These are phyloP conservation scores for Tamandua tetradactyla DNA, from an alignment of 2,797 vertebrate genomes.

Conservation along the genomic window DNA sequence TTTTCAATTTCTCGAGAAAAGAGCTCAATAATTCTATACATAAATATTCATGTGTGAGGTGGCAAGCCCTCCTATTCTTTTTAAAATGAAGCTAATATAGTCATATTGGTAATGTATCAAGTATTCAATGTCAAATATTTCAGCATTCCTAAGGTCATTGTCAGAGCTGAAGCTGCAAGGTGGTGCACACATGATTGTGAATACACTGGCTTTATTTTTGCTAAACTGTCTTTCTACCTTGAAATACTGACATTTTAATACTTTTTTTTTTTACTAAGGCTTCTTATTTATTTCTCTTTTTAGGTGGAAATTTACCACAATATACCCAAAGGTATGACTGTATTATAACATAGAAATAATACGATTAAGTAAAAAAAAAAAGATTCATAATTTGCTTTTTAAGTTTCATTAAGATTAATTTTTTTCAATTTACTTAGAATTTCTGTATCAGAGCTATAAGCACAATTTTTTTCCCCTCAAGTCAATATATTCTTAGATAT, in stretches of 20 bases:
- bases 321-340: conserved; percentile 45
- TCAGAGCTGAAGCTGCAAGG: not conserved
- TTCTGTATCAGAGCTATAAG: conserved; percentile 6
- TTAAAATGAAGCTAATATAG: not conserved
- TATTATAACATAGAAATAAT: conserved; percentile 37
- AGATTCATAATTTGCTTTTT: conserved; percentile 36
- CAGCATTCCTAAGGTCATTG: not conserved
- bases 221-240: not conserved
- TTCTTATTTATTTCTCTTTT: conserved; percentile 56
- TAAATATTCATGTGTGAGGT: not conserved
- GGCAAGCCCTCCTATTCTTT: not conserved
- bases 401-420: conserved; percentile 38
- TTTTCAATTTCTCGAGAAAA: conserved; percentile 1
- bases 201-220: conserved; percentile 56
- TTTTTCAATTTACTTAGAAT: conserved; percentile 35
- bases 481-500: conserved; percentile 11
- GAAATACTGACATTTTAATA: conserved; percentile 50
- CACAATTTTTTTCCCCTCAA: not conserved
- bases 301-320: conserved; percentile 39
- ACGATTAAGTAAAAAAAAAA: conserved; percentile 50
- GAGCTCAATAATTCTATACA: not conserved
- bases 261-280: too few species aligned
- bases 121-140: conserved; percentile 41
- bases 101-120: not conserved
- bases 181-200: not conserved